These are phyloP conservation scores for Drosophila repletoides DNA, from an alignment of 1,140 invertebrate species.

Conservation along the genomic window DNA sequence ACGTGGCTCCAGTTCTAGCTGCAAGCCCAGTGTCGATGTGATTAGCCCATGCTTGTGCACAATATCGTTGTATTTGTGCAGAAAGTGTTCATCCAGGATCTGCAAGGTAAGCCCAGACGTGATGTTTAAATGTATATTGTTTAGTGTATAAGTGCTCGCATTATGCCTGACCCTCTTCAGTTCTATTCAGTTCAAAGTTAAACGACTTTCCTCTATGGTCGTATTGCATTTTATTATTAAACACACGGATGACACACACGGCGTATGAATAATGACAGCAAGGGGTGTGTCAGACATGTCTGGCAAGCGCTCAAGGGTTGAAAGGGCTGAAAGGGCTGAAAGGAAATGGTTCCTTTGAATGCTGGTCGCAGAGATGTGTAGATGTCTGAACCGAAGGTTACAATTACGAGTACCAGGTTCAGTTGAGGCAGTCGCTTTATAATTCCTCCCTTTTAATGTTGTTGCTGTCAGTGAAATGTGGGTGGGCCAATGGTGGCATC, in stretches of 20 bases:
- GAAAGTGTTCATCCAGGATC: constrained; percentile 83
- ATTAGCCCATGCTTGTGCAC: constrained; percentile 84
- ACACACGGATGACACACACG: constrained; percentile 36
- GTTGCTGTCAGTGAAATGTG: constrained; percentile 64
- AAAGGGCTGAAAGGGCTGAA: no score
- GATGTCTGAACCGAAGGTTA: constrained; percentile 51
- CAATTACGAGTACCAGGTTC: constrained; percentile 69
- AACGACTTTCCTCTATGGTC: constrained; percentile 23
- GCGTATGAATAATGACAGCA: constrained; percentile 52
- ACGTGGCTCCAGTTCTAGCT: constrained; percentile 82
- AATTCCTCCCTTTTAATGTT: constrained; percentile 65
- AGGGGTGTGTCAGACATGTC: constrained; percentile 66
- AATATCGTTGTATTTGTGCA: constrained; percentile 83
- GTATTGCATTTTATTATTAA: constrained; percentile 50
- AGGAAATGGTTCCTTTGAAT: constrained; percentile 51
- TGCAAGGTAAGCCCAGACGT: constrained; percentile 54
- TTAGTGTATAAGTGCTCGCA: constrained; percentile 17
- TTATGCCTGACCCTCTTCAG: neutral
- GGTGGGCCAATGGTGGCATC: constrained; percentile 7
- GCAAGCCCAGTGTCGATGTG: constrained; percentile 84
- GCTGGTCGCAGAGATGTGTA: constrained; percentile 2
- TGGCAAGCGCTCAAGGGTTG: constrained; percentile 50
- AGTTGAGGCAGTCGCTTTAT: constrained; percentile 46
- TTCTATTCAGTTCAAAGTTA: constrained; percentile 33
- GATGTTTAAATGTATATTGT: constrained; percentile 23